Evolutionary conservation across 2,113 vertebrate species (phyloP).

Genomic region (Gymnocephalus cernua): DNA sequence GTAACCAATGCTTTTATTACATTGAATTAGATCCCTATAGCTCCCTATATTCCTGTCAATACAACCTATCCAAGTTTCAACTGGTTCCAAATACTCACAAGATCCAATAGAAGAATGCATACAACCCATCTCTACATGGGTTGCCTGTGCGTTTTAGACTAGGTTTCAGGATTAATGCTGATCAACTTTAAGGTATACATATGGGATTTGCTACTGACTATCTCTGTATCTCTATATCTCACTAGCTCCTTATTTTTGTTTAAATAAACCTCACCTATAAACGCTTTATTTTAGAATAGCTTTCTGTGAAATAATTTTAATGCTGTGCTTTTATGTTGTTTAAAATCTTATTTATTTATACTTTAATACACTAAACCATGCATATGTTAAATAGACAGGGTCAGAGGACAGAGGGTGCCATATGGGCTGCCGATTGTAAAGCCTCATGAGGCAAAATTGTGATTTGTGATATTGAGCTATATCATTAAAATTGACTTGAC

Average conservation of each 20-base stretch:
- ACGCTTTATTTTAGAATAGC: background rate
- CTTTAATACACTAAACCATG: background rate
- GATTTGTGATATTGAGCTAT: background rate
- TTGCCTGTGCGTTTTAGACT: too few relatives aligned
- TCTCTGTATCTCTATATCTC: too few relatives aligned
- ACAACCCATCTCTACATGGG: too few relatives aligned
- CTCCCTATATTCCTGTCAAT: background rate
- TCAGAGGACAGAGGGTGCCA: background rate
- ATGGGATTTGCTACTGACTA: too few relatives aligned
- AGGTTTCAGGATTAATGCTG: too few relatives aligned
- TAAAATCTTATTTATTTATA: background rate
- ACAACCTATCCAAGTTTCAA: background rate
- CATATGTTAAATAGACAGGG: background rate
- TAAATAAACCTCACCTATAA: background rate
- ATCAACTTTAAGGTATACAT: too few relatives aligned
- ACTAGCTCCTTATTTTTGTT: background rate
- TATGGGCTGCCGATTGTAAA: background rate
- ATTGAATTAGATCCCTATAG: background rate
- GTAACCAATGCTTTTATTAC: background rate
- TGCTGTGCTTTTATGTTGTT: background rate
- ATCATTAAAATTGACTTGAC: background rate
- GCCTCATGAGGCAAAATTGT: background rate
- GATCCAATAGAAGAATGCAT: background rate
- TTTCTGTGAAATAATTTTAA: background rate
- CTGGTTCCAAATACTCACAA: background rate